phyloP scores from a whole-genome alignment of 2,888 invertebrate species.

The Uropetala carovei region DNA sequence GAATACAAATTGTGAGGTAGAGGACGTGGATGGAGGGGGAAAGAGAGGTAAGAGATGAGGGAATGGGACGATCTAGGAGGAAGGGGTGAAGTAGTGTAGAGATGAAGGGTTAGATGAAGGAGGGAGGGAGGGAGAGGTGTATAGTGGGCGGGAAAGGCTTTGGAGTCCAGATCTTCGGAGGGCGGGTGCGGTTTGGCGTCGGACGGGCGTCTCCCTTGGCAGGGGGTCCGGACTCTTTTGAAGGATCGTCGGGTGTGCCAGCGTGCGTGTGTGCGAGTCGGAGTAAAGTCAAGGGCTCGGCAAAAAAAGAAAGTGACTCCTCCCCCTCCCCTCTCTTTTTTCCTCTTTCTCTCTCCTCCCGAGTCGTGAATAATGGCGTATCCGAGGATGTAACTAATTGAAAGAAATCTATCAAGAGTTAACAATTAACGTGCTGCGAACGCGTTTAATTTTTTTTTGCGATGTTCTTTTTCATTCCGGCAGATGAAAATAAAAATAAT shows the following conservation, averaged over 20 bases:
- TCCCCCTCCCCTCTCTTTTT: background rate
- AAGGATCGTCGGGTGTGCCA: background rate
- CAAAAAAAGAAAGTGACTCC: background rate
- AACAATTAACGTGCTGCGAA: background rate
- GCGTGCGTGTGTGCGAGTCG: background rate
- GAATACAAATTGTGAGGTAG: too few species aligned
- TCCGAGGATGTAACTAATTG: slow-evolving; percentile 5
- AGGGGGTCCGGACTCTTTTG: background rate
- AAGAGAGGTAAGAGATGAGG: too few species aligned
- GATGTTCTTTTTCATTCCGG: background rate
- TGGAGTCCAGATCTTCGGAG: background rate
- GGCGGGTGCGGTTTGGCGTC: background rate
- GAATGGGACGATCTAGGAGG: background rate
- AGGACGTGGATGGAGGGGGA: too few species aligned
- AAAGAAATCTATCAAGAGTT: background rate
- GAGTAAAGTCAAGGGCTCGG: slow-evolving; percentile 2
- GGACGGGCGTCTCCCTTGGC: slow-evolving; percentile 6
- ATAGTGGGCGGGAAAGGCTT: background rate
- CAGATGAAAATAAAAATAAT: background rate
- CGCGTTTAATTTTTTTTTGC: background rate
- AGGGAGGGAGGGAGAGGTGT: background rate
- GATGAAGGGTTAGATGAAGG: background rate
- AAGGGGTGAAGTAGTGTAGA: background rate
- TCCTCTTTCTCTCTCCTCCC: background rate
- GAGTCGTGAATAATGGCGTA: background rate